Base-by-base conservation (phyloP, 2,888 invertebrate genomes). In the Parnassius mnemosyne region DNA sequence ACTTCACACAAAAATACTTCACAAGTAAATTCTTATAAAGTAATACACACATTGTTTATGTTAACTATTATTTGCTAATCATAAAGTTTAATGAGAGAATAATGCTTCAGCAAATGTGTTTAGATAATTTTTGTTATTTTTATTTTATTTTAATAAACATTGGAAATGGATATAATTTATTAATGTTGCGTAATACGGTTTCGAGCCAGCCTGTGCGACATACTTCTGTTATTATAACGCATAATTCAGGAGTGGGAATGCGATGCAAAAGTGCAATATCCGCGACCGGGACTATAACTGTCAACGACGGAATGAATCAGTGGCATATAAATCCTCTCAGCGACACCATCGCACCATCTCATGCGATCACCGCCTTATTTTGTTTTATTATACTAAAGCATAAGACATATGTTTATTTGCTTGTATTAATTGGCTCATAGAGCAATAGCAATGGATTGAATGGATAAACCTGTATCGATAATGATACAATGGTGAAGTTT, bases 181-280 rank as follows among this genome's bases (percentile, higher is more conserved):
- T 57, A 51, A 34, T 41, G 47, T 46, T 64, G 67, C 68, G 61
- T 67, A 69, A 68, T 66, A 73, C 69, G 70, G 69, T 42, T 50
- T 72, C 68, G 70, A 66, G 69, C 72, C 70, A 73, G 72, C 53
- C 44, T 41, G 53, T 56, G 63, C 60, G 54, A 59, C 58, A 56
- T 65, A 81, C 81, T 77, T 80, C 78, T 70, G 80, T 80, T 84
- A 84, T 85, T 84, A 83, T 83, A 79, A 78, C 70, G 72, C 72
- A 87, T 87, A 85, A 81, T 85, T 87, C 81, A 85, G 76, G 59
- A 81, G 80, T 78, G 75, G 77, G 84, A 84, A 84, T 80, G 84
- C 78, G 79, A 78, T 75, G 85, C 86, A 87, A 85, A 85, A 87
- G 87, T 85, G 87, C 86, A 88, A 87, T 87, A 88, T 87, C 85